Percentiles rank a stretch among this genome's conserved stretches.
Conservation (phyloP, 2,888 invertebrate species). For the Drosophila nigritarsus region DNA sequence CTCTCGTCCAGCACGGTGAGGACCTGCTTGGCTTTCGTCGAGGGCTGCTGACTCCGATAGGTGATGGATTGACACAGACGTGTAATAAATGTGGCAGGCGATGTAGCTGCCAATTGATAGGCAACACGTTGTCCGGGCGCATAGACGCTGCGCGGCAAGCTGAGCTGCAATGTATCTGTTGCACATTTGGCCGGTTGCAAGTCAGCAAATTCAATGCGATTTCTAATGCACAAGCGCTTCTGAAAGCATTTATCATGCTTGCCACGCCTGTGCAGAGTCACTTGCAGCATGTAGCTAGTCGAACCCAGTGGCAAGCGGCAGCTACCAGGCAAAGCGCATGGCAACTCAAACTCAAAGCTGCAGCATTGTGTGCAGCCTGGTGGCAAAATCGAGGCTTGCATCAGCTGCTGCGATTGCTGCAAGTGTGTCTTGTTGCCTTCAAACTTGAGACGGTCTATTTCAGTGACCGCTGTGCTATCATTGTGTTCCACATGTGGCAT, state of each 20-base stretch:
- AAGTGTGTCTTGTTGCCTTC: conserved; percentile 43
- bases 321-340: conserved; percentile 55
- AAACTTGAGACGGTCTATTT: conserved; percentile 32
- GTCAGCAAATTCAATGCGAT: conserved; percentile 55
- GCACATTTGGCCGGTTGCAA: conserved; percentile 29
- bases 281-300: conserved; percentile 50
- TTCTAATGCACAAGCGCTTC: conserved; percentile 55
- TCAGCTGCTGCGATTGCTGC: conserved; percentile 34
- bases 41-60: conserved; percentile 52
- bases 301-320: conserved; percentile 58
- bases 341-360: conserved; percentile 55
- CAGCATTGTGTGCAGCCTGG: conserved; percentile 30
- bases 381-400: conserved; percentile 17
- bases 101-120: conserved; percentile 39
- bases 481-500: conserved; percentile 64
- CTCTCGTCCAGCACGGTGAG: conserved; percentile 45
- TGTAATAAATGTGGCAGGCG: conserved; percentile 11
- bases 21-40: conserved; percentile 42
- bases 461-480: conserved; percentile 52
- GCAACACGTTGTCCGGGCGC: conserved; percentile 69
- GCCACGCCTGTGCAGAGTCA: conserved; percentile 53
- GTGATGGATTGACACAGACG: conserved; percentile 60
- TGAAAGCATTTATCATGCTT: conserved; percentile 61
- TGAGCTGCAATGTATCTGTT: conserved; percentile 13
- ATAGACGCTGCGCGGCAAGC: conserved; percentile 60